A percentile compares a stretch with the other conserved stretches of the same genome.
phyloP scores from a whole-genome alignment of 1,140 invertebrate genomes.

The Drosophila baimaii region DNA sequence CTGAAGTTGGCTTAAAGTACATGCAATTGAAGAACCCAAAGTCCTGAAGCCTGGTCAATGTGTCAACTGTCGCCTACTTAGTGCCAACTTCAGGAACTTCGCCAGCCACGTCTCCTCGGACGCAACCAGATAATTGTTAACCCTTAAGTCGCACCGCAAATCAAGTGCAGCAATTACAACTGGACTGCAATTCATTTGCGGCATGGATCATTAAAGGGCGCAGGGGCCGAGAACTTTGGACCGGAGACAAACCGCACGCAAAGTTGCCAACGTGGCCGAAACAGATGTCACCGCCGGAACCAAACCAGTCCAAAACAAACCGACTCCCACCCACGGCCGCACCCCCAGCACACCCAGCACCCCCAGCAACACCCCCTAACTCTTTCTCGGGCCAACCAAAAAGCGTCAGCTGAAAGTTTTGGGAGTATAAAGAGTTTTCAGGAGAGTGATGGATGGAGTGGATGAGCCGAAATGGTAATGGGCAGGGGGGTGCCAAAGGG shows the following conservation, averaged over 20 bases:
- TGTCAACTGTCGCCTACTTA: constrained; percentile 35
- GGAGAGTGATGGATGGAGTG: constrained; percentile 41
- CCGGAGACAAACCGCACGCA: constrained; percentile 73
- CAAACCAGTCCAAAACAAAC: constrained; percentile 40
- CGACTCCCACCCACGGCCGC: not conserved
- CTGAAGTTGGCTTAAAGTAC: not conserved
- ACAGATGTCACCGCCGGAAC: constrained; percentile 72
- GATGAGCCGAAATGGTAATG: constrained; percentile 19
- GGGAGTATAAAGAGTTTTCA: constrained; percentile 40
- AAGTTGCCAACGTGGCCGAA: constrained; percentile 74
- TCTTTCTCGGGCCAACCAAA: constrained; percentile 17
- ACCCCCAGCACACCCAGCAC: not conserved
- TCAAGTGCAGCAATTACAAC: constrained; percentile 80
- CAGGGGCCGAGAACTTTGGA: constrained; percentile 22
- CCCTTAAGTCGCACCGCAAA: constrained; percentile 76
- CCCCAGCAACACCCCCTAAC: constrained; percentile 13
- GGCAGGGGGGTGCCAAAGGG: constrained; percentile 1
- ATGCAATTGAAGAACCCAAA: not conserved
- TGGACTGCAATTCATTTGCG: constrained; percentile 77
- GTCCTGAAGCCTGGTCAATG: constrained; percentile 30
- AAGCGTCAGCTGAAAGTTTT: constrained; percentile 54
- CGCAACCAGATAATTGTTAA: constrained; percentile 74
- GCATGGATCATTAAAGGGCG: constrained; percentile 51
- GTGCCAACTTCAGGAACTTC: constrained; percentile 38
- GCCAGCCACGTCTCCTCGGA: constrained; percentile 44